Conservation (phyloP, 2,113 vertebrate genomes). For the Pantherophis guttatus region DNA sequence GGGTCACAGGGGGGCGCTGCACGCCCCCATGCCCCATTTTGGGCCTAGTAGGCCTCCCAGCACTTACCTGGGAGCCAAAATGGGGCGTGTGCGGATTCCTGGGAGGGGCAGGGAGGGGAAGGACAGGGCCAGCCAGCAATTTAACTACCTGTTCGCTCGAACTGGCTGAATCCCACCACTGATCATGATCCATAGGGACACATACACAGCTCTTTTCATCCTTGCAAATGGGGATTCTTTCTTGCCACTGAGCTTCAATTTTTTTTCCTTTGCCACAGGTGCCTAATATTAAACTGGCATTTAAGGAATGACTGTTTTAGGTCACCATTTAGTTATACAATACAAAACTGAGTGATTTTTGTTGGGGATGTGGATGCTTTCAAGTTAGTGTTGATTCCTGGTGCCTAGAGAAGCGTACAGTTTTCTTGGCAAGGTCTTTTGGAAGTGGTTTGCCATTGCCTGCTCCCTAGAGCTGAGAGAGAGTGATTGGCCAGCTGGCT, state of each 20-base stretch:
- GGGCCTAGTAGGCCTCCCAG: too few species aligned
- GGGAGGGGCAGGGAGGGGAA: too few species aligned
- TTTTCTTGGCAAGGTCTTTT: neutral
- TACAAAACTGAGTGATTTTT: neutral
- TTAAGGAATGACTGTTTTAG: constrained; percentile 58
- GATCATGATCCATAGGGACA: neutral
- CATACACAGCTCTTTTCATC: neutral
- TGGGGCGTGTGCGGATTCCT: too few species aligned
- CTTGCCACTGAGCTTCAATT: neutral
- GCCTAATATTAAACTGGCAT: constrained; percentile 61
- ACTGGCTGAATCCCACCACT: too few species aligned
- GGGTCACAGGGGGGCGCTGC: too few species aligned
- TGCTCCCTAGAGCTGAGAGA: neutral
- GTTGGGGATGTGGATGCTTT: neutral
- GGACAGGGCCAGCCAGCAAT: too few species aligned
- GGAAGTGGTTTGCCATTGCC: neutral
- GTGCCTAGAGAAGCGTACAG: neutral
- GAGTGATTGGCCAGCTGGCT: neutral
- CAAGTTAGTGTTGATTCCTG: neutral
- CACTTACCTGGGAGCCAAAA: too few species aligned
- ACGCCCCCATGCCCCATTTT: too few species aligned
- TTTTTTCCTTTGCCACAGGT: neutral
- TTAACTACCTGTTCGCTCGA: too few species aligned
- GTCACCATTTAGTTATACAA: constrained; percentile 58
- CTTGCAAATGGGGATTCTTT: neutral